These are phyloP conservation scores for Aleiodes alternator DNA, from an alignment of 2,888 invertebrate genomes.

Conservation along the genomic window DNA sequence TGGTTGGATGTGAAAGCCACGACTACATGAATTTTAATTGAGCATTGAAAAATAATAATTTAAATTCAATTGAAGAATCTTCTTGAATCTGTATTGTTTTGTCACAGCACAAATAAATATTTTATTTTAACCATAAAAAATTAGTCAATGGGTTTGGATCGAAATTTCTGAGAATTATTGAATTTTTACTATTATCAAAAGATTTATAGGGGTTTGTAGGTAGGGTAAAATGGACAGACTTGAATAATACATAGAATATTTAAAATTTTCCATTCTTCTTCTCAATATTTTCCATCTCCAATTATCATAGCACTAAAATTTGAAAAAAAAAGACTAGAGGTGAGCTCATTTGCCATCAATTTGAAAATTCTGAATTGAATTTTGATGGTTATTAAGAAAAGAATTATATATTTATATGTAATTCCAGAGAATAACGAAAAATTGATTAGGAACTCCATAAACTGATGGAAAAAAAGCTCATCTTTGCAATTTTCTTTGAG, in stretches of 20 bases:
- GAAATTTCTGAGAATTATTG: neutral
- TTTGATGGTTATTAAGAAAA: too few species aligned
- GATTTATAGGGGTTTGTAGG: neutral
- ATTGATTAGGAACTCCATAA: too few species aligned
- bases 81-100: conserved; percentile 47
- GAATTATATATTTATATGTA: too few species aligned
- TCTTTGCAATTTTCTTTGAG: too few species aligned
- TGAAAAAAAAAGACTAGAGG: too few species aligned
- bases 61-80: conserved; percentile 1
- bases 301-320: too few species aligned
- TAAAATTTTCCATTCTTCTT: too few species aligned
- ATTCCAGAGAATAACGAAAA: too few species aligned
- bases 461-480: too few species aligned
- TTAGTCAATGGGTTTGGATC: conserved; percentile 55
- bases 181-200: conserved; percentile 12
- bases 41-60: neutral
- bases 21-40: conserved; percentile 1
- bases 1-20: conserved; percentile 34
- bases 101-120: conserved; percentile 42
- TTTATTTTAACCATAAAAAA: conserved; percentile 46
- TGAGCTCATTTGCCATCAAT: too few species aligned
- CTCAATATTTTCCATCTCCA: too few species aligned
- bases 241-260: too few species aligned
- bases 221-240: neutral
- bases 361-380: neutral